A percentile compares a stretch with the other conserved stretches of the same genome.
Evolutionary conservation across 1,140 invertebrate genomes (phyloP).

Genomic region (Ips typographus): DNA sequence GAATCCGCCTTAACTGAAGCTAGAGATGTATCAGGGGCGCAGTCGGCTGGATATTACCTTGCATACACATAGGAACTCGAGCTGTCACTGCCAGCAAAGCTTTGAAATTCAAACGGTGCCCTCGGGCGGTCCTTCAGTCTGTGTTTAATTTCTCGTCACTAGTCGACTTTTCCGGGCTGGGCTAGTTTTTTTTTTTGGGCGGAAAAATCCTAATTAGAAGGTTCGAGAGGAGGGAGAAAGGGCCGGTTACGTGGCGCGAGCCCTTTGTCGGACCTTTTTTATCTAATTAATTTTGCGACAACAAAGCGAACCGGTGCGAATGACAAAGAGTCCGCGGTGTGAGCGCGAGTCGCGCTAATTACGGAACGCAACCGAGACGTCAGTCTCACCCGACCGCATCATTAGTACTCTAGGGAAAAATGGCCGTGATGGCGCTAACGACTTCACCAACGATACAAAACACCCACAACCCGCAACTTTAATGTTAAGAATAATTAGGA

Average conservation of each 20-base stretch:
- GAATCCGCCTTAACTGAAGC: too few relatives aligned
- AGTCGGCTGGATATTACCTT: slow-evolving; percentile 14
- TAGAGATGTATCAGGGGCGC: background rate
- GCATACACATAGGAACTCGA: slow-evolving; percentile 4
- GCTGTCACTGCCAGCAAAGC: slow-evolving; percentile 26
- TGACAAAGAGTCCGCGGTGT: slow-evolving; percentile 21
- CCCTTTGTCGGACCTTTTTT: slow-evolving; percentile 20
- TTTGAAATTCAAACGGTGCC: slow-evolving; percentile 13
- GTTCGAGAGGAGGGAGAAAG: background rate
- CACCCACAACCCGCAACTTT: background rate
- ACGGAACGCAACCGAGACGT: slow-evolving; percentile 23
- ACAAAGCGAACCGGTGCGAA: slow-evolving; percentile 25
- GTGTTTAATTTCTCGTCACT: slow-evolving; percentile 13
- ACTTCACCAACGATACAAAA: background rate
- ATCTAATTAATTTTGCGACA: slow-evolving; percentile 30
- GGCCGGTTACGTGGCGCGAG: background rate
- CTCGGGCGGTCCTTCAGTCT: slow-evolving; percentile 4
- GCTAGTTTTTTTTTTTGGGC: background rate
- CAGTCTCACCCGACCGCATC: slow-evolving; percentile 23
- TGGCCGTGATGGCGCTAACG: background rate
- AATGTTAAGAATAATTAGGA: background rate
- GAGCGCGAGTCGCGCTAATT: slow-evolving; percentile 20
- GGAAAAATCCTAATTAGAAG: slow-evolving; percentile 1
- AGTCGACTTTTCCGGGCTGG: background rate
- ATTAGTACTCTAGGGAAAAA: slow-evolving; percentile 20